Evolutionary conservation across 2,888 invertebrate genomes (phyloP).

Genomic region (Tuberolachnus salignus): DNA sequence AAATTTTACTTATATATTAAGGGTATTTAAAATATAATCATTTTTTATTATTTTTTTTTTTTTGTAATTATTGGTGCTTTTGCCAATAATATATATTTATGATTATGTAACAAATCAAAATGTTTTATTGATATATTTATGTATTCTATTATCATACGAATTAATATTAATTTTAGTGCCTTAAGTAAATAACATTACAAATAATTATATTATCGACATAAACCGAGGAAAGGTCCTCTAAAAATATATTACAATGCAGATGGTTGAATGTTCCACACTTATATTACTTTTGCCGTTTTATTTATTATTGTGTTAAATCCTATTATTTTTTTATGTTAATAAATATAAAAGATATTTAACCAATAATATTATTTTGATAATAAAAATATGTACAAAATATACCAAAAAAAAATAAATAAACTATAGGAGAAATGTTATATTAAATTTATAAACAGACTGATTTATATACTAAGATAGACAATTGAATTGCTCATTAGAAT

Average conservation of each 20-base stretch:
- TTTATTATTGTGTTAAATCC: constrained; percentile 21
- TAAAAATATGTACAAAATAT: constrained; percentile 45
- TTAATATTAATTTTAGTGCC: constrained; percentile 30
- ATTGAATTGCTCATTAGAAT: constrained; percentile 53
- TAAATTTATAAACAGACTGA: constrained; percentile 44
- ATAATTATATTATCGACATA: background rate
- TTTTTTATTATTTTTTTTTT: background rate
- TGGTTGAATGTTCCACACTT: constrained; percentile 43
- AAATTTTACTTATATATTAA: background rate
- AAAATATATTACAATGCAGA: background rate
- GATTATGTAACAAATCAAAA: constrained; percentile 20
- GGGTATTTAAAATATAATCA: background rate
- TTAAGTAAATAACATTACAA: constrained; percentile 6
- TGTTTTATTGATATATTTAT: background rate
- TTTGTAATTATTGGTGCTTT: constrained; percentile 32
- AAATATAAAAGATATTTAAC: background rate
- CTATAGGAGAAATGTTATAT: constrained; percentile 24
- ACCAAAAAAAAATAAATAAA: constrained; percentile 40
- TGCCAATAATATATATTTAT: constrained; percentile 5
- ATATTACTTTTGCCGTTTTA: constrained; percentile 7
- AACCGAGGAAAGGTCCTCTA: background rate
- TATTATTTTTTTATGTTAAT: constrained; percentile 31
- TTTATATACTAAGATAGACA: constrained; percentile 33
- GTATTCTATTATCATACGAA: constrained; percentile 7
- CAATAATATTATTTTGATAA: constrained; percentile 4